A percentile compares a stretch with the other conserved stretches of the same genome.
Evolutionary conservation across 2,888 invertebrate genomes (phyloP).

Genomic region (Brachypalpus laphriformis): DNA sequence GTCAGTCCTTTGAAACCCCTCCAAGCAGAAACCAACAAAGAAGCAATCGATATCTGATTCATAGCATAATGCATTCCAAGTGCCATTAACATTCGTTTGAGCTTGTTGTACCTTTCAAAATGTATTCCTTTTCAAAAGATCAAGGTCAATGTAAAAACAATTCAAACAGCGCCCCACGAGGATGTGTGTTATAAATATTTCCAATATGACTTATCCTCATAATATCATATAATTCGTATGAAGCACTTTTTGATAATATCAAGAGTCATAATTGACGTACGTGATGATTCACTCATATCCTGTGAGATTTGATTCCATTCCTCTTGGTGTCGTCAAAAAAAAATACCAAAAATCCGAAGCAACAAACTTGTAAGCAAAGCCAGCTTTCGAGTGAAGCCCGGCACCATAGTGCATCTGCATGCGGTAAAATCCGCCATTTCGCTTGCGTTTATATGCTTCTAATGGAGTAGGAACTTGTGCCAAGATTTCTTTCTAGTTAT

Average conservation of each 20-base stretch:
- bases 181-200: too few relatives aligned
- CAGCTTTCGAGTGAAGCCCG: slow-evolving; percentile 29
- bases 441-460: slow-evolving; percentile 56
- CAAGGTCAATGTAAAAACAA: slow-evolving; percentile 35
- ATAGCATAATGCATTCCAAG: slow-evolving; percentile 4
- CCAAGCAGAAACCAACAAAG: not conserved
- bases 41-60: not conserved
- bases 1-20: not conserved
- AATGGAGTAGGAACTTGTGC: slow-evolving; percentile 61
- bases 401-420: slow-evolving; percentile 62
- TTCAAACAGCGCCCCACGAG: not conserved
- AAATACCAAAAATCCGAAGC: slow-evolving; percentile 8
- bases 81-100: not conserved
- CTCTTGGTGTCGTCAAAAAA: not conserved
- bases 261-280: slow-evolving; percentile 37
- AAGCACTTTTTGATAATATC: slow-evolving; percentile 16
- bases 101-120: not conserved
- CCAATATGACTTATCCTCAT: slow-evolving; percentile 2
- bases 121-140: not conserved
- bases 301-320: slow-evolving; percentile 18
- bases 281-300: slow-evolving; percentile 32
- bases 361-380: not conserved
- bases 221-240: not conserved
- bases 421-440: slow-evolving; percentile 42
- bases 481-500: slow-evolving; percentile 53